Base-by-base conservation (phyloP, 2,797 vertebrate species). In the Eospalax fontanierii region DNA sequence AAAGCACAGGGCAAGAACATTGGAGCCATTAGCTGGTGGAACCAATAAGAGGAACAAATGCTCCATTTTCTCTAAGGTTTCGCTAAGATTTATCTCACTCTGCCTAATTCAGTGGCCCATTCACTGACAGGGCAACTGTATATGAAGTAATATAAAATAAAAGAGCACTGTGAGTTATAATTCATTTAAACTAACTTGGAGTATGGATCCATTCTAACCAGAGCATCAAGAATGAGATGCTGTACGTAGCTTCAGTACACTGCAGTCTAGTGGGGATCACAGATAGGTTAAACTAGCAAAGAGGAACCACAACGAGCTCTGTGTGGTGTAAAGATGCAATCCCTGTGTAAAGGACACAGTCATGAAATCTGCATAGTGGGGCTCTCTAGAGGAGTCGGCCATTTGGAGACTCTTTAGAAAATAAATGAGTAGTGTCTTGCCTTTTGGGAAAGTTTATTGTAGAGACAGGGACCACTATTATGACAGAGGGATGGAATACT, bases 71-170 rank as follows among this genome's bases (percentile, higher is more conserved):
- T n/a, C n/a, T n/a, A n/a, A n/a, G n/a, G n/a, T n/a, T n/a, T n/a
- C n/a, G n/a, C 24, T 86, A 74, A 85, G n/a, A 76, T 12, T 87
- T 68, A 50, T 73, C 22, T 94, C 30, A 30, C 66, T 88, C 70
- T 16, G 28, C 82, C 15, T 73, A 35, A 78, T 68, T 85, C 70
- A 90, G 40, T 87, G 63, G 75, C 59, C 59, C 59, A 16, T 90
- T 95, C 66, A 68, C 46, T 50, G 43, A 81, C 65, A 12, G 22
- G 2, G 38, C 40, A 63, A 71, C 87, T 89, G 22, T 21, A 70
- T 46, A 57, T 61, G 80, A 85, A 66, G 63, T 90, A 80, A 68
- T 87, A 76, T 87, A 59, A 91, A 92, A 93, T 65, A 92, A 91
- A 40, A 35, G 75, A 80, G 84, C 54, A 18, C 92, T 91, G 38